These are phyloP conservation scores for Athripsodes cinereus DNA, from an alignment of 2,888 invertebrate species.

Conservation along the genomic window DNA sequence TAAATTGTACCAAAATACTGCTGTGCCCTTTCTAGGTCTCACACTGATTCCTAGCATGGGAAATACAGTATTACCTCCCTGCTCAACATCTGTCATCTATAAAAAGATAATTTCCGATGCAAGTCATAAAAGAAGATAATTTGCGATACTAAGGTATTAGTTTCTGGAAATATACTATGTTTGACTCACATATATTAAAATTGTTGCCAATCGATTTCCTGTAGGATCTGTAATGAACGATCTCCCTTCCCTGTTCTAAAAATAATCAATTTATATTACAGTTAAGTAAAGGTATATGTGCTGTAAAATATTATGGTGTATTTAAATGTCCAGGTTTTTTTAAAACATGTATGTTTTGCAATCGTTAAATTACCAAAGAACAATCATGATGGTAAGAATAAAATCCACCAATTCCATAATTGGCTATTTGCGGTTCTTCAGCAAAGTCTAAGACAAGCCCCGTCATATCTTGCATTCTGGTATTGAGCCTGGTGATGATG, in stretches of 20 bases:
- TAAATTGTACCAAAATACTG: slow-evolving; percentile 94
- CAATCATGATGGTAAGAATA: slow-evolving; percentile 97
- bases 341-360: neutral
- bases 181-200: neutral
- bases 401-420: slow-evolving; percentile 97
- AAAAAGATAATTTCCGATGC: slow-evolving; percentile 1
- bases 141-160: too few relatives aligned
- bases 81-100: slow-evolving; percentile 71
- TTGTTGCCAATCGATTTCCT: neutral
- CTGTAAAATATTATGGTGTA: neutral
- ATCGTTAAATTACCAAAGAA: slow-evolving; percentile 32
- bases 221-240: neutral
- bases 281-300: too few relatives aligned
- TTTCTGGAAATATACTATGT: too few relatives aligned
- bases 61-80: slow-evolving; percentile 97
- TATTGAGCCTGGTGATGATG: slow-evolving; percentile 66
- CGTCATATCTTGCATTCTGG: slow-evolving; percentile 78
- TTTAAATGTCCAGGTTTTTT: too few relatives aligned
- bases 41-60: slow-evolving; percentile 80
- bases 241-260: neutral
- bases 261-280: too few relatives aligned
- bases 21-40: slow-evolving; percentile 82
- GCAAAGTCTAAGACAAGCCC: slow-evolving; percentile 63
- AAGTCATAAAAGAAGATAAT: too few relatives aligned
- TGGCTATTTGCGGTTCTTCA: slow-evolving; percentile 95